Evolutionary conservation across 2,797 vertebrate species (phyloP).

Genomic region (Ciconia nigra): DNA sequence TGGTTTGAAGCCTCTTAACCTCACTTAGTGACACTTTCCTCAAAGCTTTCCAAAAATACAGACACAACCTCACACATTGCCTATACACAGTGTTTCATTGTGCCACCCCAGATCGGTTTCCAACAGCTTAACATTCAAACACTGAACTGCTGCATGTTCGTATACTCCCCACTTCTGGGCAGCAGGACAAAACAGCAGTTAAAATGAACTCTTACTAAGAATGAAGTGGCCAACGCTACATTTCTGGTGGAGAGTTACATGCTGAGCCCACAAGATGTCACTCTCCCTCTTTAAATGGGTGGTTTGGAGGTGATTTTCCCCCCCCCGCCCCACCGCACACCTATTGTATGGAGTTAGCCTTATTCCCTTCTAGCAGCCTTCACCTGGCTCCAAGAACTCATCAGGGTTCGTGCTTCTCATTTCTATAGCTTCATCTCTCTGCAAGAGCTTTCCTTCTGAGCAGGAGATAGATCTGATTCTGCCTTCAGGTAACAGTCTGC

Average conservation of each 20-base stretch:
- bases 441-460: not conserved
- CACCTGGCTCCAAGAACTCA: not conserved
- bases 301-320: rapidly evolving
- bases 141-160: rapidly evolving
- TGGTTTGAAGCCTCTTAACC: not conserved
- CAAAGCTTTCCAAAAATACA: not conserved
- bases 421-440: not conserved
- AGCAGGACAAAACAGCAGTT: rapidly evolving
- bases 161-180: rapidly evolving
- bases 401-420: not conserved
- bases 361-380: not conserved
- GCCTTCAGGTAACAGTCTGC: not conserved
- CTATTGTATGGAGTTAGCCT: rapidly evolving
- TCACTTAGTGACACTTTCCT: not conserved
- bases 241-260: not conserved
- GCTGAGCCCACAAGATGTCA: constrained; percentile 70
- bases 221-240: rapidly evolving
- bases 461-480: rapidly evolving
- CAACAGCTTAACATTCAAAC: not conserved
- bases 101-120: not conserved
- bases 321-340: too few relatives aligned
- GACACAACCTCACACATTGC: too few relatives aligned
- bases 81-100: rapidly evolving
- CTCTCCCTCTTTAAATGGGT: not conserved
- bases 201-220: rapidly evolving